A percentile compares a stretch with the other conserved stretches of the same genome.
Evolutionary conservation across 2,888 invertebrate species (phyloP).

Genomic region (Drosophila macrospina): DNA sequence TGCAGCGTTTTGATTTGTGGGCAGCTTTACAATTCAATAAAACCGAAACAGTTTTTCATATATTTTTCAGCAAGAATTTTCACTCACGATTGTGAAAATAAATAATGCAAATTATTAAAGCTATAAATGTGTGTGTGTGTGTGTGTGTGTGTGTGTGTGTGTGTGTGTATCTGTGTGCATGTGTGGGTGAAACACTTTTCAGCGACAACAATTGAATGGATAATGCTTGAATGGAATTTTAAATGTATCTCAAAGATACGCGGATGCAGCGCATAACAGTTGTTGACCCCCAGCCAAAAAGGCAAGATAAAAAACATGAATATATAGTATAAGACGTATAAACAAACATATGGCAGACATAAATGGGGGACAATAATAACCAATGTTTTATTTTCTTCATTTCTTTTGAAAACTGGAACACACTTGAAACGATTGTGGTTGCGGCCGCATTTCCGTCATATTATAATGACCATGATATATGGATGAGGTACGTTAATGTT

Average conservation of each 20-base stretch:
- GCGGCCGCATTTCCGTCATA: slow-evolving; percentile 65
- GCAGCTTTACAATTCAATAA: slow-evolving; percentile 60
- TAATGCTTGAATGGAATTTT: slow-evolving; percentile 36
- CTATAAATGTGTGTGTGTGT: neutral
- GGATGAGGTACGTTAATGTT: slow-evolving; percentile 12
- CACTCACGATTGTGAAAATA: slow-evolving; percentile 56
- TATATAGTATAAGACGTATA: slow-evolving; percentile 20
- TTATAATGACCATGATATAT: slow-evolving; percentile 50
- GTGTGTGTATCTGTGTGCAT: no score
- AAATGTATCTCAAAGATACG: slow-evolving; percentile 52
- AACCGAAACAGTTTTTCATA: slow-evolving; percentile 35
- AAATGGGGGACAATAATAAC: slow-evolving; percentile 63
- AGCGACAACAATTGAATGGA: slow-evolving; percentile 60
- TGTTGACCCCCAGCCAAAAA: slow-evolving; percentile 61
- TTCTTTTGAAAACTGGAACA: slow-evolving; percentile 32
- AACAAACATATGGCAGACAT: slow-evolving; percentile 76
- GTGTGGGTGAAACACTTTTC: slow-evolving; percentile 43
- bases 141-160: no score
- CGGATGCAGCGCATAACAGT: slow-evolving; percentile 44
- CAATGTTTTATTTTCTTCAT: slow-evolving; percentile 28
- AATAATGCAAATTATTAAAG: slow-evolving; percentile 51
- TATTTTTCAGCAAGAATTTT: slow-evolving; percentile 30
- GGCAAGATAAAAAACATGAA: slow-evolving; percentile 11
- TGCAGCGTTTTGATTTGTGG: slow-evolving; percentile 55
- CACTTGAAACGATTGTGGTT: slow-evolving; percentile 66